Conservation (phyloP, 2,888 invertebrate genomes). For the Embidobia sp. region DNA sequence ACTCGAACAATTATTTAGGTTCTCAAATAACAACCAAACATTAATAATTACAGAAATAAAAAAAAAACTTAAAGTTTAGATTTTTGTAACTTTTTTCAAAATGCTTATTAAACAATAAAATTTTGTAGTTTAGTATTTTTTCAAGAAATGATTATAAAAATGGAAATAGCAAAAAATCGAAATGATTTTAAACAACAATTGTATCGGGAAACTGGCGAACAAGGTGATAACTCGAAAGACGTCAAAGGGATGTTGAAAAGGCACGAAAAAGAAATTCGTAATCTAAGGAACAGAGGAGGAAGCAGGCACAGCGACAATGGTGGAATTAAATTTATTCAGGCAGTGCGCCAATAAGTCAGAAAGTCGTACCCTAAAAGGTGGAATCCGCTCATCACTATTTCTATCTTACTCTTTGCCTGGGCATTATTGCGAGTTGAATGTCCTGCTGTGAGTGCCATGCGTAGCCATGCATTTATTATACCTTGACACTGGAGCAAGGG, state of each 20-base stretch:
- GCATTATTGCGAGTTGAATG: slow-evolving; percentile 69
- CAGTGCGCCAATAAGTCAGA: slow-evolving; percentile 78
- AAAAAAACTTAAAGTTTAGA: no score
- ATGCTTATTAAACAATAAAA: no score
- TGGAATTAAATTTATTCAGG: slow-evolving; percentile 80
- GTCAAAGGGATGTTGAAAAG: slow-evolving; percentile 69
- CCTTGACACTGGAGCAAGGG: slow-evolving; percentile 45
- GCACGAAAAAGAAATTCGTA: slow-evolving; percentile 76
- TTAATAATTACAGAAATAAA: no score
- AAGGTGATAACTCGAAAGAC: slow-evolving; percentile 67
- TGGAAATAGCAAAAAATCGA: no score
- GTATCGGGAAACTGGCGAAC: slow-evolving; percentile 4
- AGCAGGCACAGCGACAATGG: slow-evolving; percentile 71
- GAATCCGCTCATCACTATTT: slow-evolving; percentile 71
- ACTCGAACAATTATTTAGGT: no score
- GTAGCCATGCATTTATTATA: slow-evolving; percentile 58
- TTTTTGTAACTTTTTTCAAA: no score
- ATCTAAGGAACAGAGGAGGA: slow-evolving; percentile 66
- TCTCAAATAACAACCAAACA: no score
- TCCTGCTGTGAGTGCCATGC: slow-evolving; percentile 53
- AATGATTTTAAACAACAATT: not conserved
- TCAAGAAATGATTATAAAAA: no score
- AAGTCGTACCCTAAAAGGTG: slow-evolving; percentile 77
- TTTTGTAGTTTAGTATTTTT: no score
- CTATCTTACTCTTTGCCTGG: slow-evolving; percentile 63